These are phyloP conservation scores for Hycleus cichorii DNA, from an alignment of 1,140 invertebrate species.

Conservation along the genomic window DNA sequence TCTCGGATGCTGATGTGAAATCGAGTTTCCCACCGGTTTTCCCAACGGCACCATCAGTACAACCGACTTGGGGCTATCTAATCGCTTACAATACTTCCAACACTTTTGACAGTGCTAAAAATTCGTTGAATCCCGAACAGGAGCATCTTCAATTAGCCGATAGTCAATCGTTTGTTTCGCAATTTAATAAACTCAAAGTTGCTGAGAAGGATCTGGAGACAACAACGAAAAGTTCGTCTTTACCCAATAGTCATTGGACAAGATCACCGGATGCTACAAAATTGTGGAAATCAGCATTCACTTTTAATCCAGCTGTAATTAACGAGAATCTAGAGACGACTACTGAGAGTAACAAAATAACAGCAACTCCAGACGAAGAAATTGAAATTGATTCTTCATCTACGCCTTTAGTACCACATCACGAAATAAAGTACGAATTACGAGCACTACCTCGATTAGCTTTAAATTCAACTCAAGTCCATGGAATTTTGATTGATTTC, in stretches of 20 bases:
- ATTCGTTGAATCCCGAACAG: constrained; percentile 26
- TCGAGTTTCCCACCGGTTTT: constrained; percentile 29
- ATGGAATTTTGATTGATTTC: constrained; percentile 37
- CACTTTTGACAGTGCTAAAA: constrained; percentile 22
- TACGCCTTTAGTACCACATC: constrained; percentile 1
- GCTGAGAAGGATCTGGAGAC: constrained; percentile 16
- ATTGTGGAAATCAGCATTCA: constrained; percentile 57
- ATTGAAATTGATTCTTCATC: constrained; percentile 1
- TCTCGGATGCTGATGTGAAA: constrained; percentile 56
- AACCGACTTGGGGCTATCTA: constrained; percentile 34
- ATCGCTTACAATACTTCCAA: constrained; percentile 24
- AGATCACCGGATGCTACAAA: constrained; percentile 46
- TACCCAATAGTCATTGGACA: constrained; percentile 46
- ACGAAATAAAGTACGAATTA: constrained; percentile 33
- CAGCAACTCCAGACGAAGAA: constrained; percentile 4
- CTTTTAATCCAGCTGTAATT: constrained; percentile 60
- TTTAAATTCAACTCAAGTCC: constrained; percentile 36
- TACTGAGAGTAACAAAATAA: constrained; percentile 6
- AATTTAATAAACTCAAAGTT: constrained; percentile 30
- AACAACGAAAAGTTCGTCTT: neutral
- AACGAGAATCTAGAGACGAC: constrained; percentile 54
- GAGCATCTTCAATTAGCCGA: constrained; percentile 34
- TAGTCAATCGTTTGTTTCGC: constrained; percentile 34
- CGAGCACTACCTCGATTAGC: constrained; percentile 28
- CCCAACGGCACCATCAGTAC: constrained; percentile 19